Percentiles rank a stretch among this genome's conserved stretches.
Conservation (phyloP, 2,113 vertebrate genomes). For the Cheilinus undulatus region DNA sequence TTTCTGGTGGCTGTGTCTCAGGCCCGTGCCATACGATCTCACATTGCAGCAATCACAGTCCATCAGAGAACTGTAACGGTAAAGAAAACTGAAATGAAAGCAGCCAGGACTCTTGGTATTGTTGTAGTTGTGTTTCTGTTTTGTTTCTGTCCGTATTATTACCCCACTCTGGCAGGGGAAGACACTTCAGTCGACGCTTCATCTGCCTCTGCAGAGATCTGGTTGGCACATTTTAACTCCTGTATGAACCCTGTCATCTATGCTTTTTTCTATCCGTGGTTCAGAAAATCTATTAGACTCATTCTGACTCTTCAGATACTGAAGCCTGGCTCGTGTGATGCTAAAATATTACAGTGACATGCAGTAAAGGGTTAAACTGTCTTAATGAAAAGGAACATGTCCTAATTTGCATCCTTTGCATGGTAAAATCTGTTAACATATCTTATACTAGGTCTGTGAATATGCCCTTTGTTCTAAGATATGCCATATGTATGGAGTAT, state of each 20-base stretch:
- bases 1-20: constrained; percentile 60
- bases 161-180: constrained; percentile 24
- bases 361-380: not conserved
- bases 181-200: constrained; percentile 41
- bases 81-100: constrained; percentile 58
- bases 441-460: no score
- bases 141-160: constrained; percentile 61
- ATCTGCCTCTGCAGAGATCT: constrained; percentile 23
- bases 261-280: constrained; percentile 64
- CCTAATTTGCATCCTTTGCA: not conserved
- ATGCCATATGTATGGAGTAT: no score
- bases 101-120: constrained; percentile 54
- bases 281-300: constrained; percentile 38
- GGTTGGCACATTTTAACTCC: constrained; percentile 61
- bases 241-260: constrained; percentile 59
- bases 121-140: constrained; percentile 52
- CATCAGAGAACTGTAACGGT: not conserved
- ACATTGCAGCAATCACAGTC: not conserved
- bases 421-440: no score
- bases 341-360: constrained; percentile 18
- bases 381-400: not conserved
- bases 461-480: no score
- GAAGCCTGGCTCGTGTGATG: constrained; percentile 34
- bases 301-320: constrained; percentile 55
- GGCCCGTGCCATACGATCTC: constrained; percentile 37